phyloP scores from a whole-genome alignment of 1,140 invertebrate species.

The Conus betulinus region DNA sequence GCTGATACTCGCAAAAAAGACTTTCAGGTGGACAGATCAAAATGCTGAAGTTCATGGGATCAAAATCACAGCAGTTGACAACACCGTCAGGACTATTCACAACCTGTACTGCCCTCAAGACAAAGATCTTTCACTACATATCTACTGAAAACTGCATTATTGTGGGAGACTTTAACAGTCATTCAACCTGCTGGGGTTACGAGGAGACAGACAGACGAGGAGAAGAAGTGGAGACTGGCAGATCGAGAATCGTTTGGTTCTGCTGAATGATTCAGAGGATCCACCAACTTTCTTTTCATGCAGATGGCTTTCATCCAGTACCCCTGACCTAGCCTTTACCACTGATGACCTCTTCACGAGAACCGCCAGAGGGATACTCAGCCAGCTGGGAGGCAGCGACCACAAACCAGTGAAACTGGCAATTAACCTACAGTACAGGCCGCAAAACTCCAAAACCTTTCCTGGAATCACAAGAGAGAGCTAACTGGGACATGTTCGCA shows the following conservation, averaged over 20 bases:
- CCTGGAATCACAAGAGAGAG: too few relatives aligned
- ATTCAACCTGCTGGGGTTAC: slow-evolving; percentile 36
- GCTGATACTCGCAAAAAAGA: background rate
- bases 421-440: background rate
- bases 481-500: background rate
- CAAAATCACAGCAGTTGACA: too few relatives aligned
- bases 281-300: slow-evolving; percentile 41
- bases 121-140: slow-evolving; percentile 30
- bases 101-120: background rate
- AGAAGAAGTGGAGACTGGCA: slow-evolving; percentile 46
- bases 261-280: slow-evolving; percentile 37
- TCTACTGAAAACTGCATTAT: slow-evolving; percentile 21
- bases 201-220: slow-evolving; percentile 31
- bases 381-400: slow-evolving; percentile 40
- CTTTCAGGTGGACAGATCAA: background rate
- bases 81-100: too few relatives aligned
- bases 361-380: background rate
- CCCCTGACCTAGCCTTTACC: slow-evolving; percentile 39
- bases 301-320: slow-evolving; percentile 36
- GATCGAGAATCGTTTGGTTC: slow-evolving; percentile 22
- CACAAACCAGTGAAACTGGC: slow-evolving; percentile 14
- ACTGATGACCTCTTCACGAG: slow-evolving; percentile 38
- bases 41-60: too few relatives aligned
- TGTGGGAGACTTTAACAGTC: slow-evolving; percentile 42
- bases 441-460: background rate